A percentile compares a stretch with the other conserved stretches of the same genome.
These are phyloP conservation scores for Ochropacha duplaris DNA, from an alignment of 2,888 invertebrate genomes.

Conservation along the genomic window DNA sequence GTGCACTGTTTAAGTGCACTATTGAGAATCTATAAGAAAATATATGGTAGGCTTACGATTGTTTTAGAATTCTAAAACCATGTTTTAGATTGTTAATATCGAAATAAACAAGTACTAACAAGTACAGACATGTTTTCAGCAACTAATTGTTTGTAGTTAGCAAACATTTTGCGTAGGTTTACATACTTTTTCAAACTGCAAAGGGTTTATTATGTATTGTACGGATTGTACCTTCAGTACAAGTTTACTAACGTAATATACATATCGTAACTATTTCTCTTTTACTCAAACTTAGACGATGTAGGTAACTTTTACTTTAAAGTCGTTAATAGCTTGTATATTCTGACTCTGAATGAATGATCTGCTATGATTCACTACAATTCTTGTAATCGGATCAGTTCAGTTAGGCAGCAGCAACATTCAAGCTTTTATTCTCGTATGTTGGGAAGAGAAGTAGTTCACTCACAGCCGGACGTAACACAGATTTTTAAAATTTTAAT, in stretches of 20 bases:
- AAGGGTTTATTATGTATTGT: not conserved
- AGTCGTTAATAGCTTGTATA: too few species aligned
- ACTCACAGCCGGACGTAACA: conserved; percentile 1
- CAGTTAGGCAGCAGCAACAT: conserved; percentile 1
- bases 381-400: not conserved
- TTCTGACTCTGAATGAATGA: not conserved
- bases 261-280: too few species aligned
- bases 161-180: not conserved
- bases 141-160: not conserved
- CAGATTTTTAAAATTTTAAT: conserved; percentile 16
- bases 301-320: too few species aligned
- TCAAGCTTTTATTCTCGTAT: conserved; percentile 15
- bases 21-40: too few species aligned
- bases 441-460: not conserved
- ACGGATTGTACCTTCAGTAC: not conserved
- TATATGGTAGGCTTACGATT: too few species aligned
- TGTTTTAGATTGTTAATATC: too few species aligned
- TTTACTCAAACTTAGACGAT: too few species aligned
- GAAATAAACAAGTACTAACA: too few species aligned
- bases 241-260: too few species aligned
- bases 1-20: too few species aligned
- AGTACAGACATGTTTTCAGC: not conserved
- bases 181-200: not conserved
- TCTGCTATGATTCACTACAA: too few species aligned
- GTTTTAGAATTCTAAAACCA: too few species aligned